These are phyloP conservation scores for Graptemys geographica DNA, from an alignment of 2,797 vertebrate genomes.

Conservation along the genomic window DNA sequence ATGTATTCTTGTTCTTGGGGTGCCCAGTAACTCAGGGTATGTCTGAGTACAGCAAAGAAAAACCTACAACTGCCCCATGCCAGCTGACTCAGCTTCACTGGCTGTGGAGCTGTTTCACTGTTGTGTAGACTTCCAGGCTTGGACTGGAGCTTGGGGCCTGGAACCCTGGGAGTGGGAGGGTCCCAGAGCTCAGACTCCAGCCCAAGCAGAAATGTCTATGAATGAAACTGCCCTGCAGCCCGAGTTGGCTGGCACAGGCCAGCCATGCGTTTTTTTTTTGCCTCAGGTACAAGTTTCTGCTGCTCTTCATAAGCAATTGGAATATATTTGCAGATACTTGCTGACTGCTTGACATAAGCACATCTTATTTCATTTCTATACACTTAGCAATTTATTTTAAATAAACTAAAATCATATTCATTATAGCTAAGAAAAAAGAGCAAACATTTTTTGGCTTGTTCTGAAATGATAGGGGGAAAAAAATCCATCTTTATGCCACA, in stretches of 20 bases:
- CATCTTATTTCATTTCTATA: neutral
- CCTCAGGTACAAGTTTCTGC: neutral
- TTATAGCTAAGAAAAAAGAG: neutral
- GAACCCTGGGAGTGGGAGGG: neutral
- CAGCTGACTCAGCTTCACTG: neutral
- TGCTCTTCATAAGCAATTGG: neutral
- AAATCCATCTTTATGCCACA: neutral
- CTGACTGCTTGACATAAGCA: neutral
- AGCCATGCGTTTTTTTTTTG: neutral
- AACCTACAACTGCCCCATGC: neutral
- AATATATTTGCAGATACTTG: neutral
- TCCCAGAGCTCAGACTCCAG: neutral
- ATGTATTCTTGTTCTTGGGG: neutral
- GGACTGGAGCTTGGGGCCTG: neutral
- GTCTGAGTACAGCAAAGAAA: neutral
- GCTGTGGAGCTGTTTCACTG: neutral
- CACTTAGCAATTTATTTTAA: constrained; percentile 21
- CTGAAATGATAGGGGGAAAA: neutral
- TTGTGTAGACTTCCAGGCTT: neutral
- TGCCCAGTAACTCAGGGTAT: neutral
- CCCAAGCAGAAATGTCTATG: neutral
- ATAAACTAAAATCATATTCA: neutral
- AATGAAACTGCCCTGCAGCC: neutral
- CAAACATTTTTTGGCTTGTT: neutral
- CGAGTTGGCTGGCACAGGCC: neutral